Conservation (phyloP, 2,888 invertebrate species). For the Chalcis sispes region DNA sequence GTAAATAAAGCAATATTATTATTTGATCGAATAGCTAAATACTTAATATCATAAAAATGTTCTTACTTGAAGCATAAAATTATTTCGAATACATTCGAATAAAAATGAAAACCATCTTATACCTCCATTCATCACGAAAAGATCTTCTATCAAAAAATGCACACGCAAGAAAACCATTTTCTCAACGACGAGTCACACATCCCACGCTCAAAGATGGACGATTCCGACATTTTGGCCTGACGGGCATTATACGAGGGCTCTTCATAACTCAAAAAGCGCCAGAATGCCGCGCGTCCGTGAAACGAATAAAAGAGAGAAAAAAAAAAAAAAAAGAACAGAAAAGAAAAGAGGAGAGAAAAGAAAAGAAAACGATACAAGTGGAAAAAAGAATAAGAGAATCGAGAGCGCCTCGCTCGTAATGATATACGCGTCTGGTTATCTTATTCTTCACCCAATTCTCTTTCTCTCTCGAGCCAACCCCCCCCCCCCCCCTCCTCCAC, state of each 20-base stretch:
- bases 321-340: neutral
- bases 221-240: conserved; percentile 70
- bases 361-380: neutral
- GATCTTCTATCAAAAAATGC: no score
- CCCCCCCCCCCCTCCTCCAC: neutral
- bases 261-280: conserved; percentile 60
- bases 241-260: conserved; percentile 69
- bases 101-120: no score
- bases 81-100: no score
- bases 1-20: no score
- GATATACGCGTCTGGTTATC: conserved; percentile 75
- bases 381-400: conserved; percentile 46
- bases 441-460: conserved; percentile 74
- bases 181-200: neutral
- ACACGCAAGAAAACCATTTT: no score
- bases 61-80: no score
- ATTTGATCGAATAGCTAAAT: no score
- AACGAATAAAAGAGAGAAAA: conserved; percentile 22
- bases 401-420: conserved; percentile 33
- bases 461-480: no score
- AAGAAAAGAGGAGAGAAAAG: conserved; percentile 52
- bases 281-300: conserved; percentile 56
- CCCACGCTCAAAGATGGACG: conserved; percentile 67
- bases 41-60: no score
- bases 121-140: no score